A percentile compares a stretch with the other conserved stretches of the same genome.
phyloP scores from a whole-genome alignment of 2,888 invertebrate genomes.

The Anthophora plumipes region DNA sequence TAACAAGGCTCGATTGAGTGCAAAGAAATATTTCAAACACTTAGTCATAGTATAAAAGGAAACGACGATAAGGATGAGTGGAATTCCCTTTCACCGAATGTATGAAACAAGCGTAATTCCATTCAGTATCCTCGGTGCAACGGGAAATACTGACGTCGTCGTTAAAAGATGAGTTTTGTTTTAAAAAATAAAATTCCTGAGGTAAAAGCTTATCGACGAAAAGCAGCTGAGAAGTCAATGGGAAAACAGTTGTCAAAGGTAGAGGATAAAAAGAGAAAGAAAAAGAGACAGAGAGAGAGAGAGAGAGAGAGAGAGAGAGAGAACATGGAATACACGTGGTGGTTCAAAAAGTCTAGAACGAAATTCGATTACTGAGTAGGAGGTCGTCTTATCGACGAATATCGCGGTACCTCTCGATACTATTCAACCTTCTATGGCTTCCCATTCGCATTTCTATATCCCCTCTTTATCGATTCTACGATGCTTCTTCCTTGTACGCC shows the following conservation, averaged over 20 bases:
- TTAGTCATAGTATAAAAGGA: no score
- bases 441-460: conserved; percentile 34
- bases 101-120: neutral
- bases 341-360: conserved; percentile 17
- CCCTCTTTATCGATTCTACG: conserved; percentile 22
- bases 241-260: conserved; percentile 12
- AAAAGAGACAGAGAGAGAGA: neutral
- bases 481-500: conserved; percentile 6
- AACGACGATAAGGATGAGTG: no score
- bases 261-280: no score
- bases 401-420: conserved; percentile 14
- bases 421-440: conserved; percentile 20
- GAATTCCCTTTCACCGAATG: neutral
- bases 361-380: conserved; percentile 38
- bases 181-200: neutral
- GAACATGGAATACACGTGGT: neutral
- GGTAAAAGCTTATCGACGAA: neutral
- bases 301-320: neutral
- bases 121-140: neutral
- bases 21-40: no score
- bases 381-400: conserved; percentile 22
- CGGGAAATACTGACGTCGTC: neutral
- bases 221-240: neutral
- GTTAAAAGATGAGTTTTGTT: neutral
- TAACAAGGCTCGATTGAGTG: no score